phyloP scores from a whole-genome alignment of 2,888 invertebrate species.

The Chironomus tentans region DNA sequence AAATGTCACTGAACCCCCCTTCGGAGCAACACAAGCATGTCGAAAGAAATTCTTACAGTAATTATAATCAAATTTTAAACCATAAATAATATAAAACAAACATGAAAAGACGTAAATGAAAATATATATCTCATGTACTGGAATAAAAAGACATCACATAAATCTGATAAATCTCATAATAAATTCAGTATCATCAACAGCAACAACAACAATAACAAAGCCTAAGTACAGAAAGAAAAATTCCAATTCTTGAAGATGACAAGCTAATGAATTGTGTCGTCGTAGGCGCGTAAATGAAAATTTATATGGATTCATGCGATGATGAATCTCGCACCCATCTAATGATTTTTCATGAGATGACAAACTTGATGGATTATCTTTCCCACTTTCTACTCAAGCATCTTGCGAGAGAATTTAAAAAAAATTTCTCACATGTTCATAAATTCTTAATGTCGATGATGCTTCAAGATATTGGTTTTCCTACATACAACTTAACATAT shows the following conservation, averaged over 20 bases:
- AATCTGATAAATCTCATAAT: neutral
- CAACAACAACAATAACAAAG: neutral
- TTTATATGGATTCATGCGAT: neutral
- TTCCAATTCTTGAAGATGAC: neutral
- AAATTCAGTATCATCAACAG: neutral
- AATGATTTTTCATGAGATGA: neutral
- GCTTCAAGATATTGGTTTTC: too few relatives aligned
- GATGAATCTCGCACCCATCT: neutral
- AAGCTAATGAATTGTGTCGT: neutral
- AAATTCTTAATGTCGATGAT: too few relatives aligned
- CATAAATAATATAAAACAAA: too few relatives aligned
- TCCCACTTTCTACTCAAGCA: neutral
- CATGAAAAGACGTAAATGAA: too few relatives aligned
- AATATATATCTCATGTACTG: too few relatives aligned
- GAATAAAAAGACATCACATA: neutral
- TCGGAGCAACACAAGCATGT: too few relatives aligned
- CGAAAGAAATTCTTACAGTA: too few relatives aligned
- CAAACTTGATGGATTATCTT: constrained; percentile 13
- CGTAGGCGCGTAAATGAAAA: neutral
- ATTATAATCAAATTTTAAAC: too few relatives aligned
- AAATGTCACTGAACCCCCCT: too few relatives aligned
- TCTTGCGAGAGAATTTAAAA: neutral
- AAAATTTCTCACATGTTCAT: neutral
- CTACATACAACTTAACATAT: too few relatives aligned
- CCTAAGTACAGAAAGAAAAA: neutral